phyloP scores from a whole-genome alignment of 1,140 invertebrate species.

The Danaus plexippus region DNA sequence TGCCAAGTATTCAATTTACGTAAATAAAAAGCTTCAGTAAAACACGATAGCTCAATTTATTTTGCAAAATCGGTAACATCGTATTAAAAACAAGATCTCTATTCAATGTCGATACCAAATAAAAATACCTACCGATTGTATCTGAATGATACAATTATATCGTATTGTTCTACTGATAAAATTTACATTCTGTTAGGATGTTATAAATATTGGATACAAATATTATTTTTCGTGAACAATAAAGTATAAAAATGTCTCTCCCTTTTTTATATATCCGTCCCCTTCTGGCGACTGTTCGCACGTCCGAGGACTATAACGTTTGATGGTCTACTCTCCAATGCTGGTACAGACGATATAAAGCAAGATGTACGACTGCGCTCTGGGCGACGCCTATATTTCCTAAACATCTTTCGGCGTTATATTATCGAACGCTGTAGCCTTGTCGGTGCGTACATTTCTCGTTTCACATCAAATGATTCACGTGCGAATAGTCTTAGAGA shows the following conservation, averaged over 20 bases:
- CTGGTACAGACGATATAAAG: constrained; percentile 79
- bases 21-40: constrained; percentile 56
- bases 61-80: constrained; percentile 2
- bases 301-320: constrained; percentile 77
- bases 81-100: too few relatives aligned
- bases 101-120: too few relatives aligned
- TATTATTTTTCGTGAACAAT: constrained; percentile 62
- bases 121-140: too few relatives aligned
- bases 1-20: constrained; percentile 63
- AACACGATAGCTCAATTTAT: constrained; percentile 29
- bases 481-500: too few relatives aligned
- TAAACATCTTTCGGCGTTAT: constrained; percentile 69
- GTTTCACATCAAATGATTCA: constrained; percentile 7
- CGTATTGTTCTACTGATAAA: too few relatives aligned
- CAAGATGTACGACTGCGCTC: constrained; percentile 83
- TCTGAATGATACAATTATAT: too few relatives aligned
- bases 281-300: constrained; percentile 68
- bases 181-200: neutral
- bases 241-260: constrained; percentile 56
- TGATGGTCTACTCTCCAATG: constrained; percentile 87
- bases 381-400: constrained; percentile 69
- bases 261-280: constrained; percentile 49
- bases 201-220: constrained; percentile 37
- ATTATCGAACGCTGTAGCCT: constrained; percentile 52
- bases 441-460: constrained; percentile 38